phyloP scores from a whole-genome alignment of 1,140 invertebrate species.

The Zaprionus kolodkinae region DNA sequence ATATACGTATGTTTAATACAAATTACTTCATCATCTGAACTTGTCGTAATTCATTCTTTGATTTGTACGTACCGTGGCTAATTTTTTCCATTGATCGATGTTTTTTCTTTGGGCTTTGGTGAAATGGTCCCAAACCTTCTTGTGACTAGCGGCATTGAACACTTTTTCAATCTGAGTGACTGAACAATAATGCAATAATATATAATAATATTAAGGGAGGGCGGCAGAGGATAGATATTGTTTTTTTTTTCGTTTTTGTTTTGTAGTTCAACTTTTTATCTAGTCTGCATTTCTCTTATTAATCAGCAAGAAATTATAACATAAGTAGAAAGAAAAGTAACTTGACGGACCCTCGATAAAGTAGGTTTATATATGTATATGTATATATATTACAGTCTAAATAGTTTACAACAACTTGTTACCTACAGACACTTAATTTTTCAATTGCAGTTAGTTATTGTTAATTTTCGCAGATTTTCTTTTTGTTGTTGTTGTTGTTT shows the following conservation, averaged over 20 bases:
- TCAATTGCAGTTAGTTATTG: constrained; percentile 43
- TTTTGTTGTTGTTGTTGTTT: constrained; percentile 18
- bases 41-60: constrained; percentile 66
- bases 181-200: constrained; percentile 86
- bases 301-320: constrained; percentile 37
- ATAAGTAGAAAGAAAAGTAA: constrained; percentile 59
- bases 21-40: constrained; percentile 37
- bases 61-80: constrained; percentile 94
- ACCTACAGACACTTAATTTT: constrained; percentile 41
- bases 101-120: constrained; percentile 99
- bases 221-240: constrained; percentile 77
- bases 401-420: constrained; percentile 62
- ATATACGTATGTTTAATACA: constrained; percentile 34
- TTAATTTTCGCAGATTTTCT: constrained; percentile 11
- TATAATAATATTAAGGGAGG: constrained; percentile 84
- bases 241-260: constrained; percentile 53
- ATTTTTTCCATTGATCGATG: constrained; percentile 98
- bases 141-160: constrained; percentile 96
- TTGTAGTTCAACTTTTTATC: constrained; percentile 50
- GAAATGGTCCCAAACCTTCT: constrained; percentile 99
- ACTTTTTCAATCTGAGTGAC: constrained; percentile 99
- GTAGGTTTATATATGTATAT: constrained; percentile 48
- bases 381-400: constrained; percentile 67
- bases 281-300: constrained; percentile 61
- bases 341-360: constrained; percentile 70